phyloP scores from a whole-genome alignment of 2,113 vertebrate genomes.

The Athene noctua region DNA sequence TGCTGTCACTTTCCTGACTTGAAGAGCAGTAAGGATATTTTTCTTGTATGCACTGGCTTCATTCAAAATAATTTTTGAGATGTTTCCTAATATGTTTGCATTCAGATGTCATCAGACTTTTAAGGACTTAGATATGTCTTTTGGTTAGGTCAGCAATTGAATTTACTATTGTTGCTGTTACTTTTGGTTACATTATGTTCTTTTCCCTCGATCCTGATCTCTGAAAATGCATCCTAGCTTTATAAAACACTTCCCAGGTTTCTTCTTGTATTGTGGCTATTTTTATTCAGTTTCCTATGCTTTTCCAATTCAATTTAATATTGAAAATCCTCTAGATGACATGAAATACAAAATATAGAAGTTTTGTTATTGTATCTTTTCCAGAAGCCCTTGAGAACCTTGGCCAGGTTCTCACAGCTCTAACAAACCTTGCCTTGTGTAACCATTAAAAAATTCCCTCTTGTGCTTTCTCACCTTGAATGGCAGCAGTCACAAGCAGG shows the following conservation, averaged over 20 bases:
- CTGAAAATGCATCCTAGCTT: background rate
- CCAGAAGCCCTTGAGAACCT: background rate
- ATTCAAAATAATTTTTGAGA: background rate
- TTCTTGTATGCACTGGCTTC: background rate
- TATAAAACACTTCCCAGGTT: background rate
- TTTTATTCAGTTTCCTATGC: background rate
- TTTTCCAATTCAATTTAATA: background rate
- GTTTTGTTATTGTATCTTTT: background rate
- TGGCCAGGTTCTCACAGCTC: background rate
- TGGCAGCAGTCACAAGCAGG: background rate
- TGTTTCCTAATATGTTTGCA: background rate
- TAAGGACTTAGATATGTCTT: background rate
- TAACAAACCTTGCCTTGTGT: background rate
- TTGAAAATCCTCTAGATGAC: background rate
- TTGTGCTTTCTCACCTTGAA: background rate
- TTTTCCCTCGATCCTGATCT: background rate
- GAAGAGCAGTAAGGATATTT: background rate
- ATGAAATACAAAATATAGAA: background rate
- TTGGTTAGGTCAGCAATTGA: background rate
- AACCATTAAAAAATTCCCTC: background rate
- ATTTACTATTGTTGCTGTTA: background rate
- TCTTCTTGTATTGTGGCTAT: background rate
- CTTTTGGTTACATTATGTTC: background rate
- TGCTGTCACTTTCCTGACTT: background rate
- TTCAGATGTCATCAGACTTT: background rate